Base-by-base conservation (phyloP, 2,888 invertebrate species). In the Drosophila meridionalis region DNA sequence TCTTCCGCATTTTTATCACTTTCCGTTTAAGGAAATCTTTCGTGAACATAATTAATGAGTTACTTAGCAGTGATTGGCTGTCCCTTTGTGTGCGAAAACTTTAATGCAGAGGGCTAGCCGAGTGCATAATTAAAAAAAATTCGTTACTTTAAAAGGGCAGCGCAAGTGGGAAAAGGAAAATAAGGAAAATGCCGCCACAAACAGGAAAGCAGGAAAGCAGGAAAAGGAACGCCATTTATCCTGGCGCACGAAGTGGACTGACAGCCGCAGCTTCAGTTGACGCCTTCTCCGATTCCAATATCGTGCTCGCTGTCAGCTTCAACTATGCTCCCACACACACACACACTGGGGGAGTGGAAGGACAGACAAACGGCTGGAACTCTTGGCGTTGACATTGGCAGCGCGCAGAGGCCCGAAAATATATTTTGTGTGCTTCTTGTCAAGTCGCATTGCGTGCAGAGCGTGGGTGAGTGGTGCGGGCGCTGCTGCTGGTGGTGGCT, bases 81-180 rank as follows among this genome's bases (percentile, higher is more conserved):
- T 52, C 64, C 59, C 64, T 62, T 58, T 58, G 57, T 30, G 4
- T 9, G n/a, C 11, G 40, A 45, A 55, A 61, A 59, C 53, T 58
- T 76, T 26, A 36, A 45, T 14, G 30, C 40, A 20, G 48, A 47
- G 38, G 72, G 32, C 50, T 73, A 47, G 73, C 68, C 52, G 69
- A 20, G 56, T 82, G 87, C 80, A 89, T 89, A 84, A 84, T 89
- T 84, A 89, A 84, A 89, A 87, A 85, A 88, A 67, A 80, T 70
- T 69, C 80, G 66, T 69, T 75, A 63, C 52, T 48, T 40, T 76
- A 56, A 56, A 56, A 20, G 20, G 20, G 20, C 20, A 20, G 20
- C 20, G 20, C 1, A 20, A 20, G 20, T 2, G 42, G 42, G 20
- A 30, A 32, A 14, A 8, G 20, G 42, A 30, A 20, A 40, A 20